Evolutionary conservation across 92 coral and sea anemone species (phyloP).

Genomic region (Epizoanthus illoricatus): DNA sequence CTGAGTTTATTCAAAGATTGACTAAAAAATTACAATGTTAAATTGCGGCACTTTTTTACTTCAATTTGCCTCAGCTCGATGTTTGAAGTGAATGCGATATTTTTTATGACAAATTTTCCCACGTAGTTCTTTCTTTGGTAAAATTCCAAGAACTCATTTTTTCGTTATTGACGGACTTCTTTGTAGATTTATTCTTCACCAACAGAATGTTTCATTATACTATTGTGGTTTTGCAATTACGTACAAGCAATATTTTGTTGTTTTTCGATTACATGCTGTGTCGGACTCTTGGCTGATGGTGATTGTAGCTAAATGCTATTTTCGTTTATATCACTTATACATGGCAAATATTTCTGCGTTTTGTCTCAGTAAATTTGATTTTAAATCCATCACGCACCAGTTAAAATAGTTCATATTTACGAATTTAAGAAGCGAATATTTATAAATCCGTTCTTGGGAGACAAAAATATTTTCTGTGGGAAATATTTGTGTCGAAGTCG

Average conservation of each 20-base stretch:
- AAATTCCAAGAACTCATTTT: not conserved
- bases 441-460: not conserved
- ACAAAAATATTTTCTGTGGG: not conserved
- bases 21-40: not conserved
- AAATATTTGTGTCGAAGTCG: not conserved
- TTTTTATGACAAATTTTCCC: not conserved
- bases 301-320: not conserved
- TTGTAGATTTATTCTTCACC: slow-evolving; percentile 3
- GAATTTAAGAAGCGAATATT: not conserved
- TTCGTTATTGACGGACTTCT: not conserved
- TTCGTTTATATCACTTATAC: not conserved
- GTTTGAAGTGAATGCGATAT: not conserved
- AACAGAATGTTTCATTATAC: not conserved
- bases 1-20: not conserved
- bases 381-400: not conserved
- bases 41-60: not conserved
- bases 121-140: not conserved
- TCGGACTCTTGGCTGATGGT: not conserved
- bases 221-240: not conserved
- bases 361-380: not conserved
- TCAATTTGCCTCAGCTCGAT: not conserved
- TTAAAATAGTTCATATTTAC: not conserved
- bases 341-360: not conserved
- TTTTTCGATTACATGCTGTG: slow-evolving; percentile 2
- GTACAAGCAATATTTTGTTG: not conserved